Evolutionary conservation across 2,888 invertebrate genomes (phyloP), one percentile per base, ranked within the genome.

Genomic region (Calameuta pallipes): DNA sequence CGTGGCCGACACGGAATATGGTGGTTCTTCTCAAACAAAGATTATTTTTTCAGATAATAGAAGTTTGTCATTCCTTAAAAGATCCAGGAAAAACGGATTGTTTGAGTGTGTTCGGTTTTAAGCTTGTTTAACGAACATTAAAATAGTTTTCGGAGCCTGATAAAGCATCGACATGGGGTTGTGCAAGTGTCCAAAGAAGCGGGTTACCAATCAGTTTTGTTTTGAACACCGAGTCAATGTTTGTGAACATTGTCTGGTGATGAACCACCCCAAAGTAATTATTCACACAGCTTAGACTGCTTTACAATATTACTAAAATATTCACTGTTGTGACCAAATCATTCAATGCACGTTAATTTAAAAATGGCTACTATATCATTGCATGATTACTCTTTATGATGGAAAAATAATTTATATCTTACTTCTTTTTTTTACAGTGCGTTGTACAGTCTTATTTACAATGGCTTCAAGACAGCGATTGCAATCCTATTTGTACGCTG

Each of bases 191-290:
- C 98, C 99, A 33, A 98, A 99, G 92, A 94, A 97, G 87, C 96
- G 96, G 92, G 98, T 99, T 82, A 99, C 99, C 79, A 99, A 98
- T 93, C 97, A 99, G 91, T 99, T 99, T 94, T 99, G 99, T 93
- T 99, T 98, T 92, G 99, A 99, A 92, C 99, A 99, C 92, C 94
- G 98, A 88, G 99, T 99, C 41, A 99, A 99, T 94, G 99, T 99
- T 89, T 99, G 99, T 92, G 99, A 99, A 93, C 95, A 97, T 93
- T 99, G 99, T 93, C 96, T 99, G 95, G 98, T 99, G 82, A 96
- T 97, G 86, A 97, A 96, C 92, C 99, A 99, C 93, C 96, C 97
- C 69, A 98, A 97, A 95, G 99, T 99, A 94, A 90, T 90, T 89
- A 82, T 68, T 69, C 23, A 56, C 23, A 23, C 56, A 9, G 2